Conservation (phyloP, 2,888 invertebrate species). For the Pterostichus madidus region DNA sequence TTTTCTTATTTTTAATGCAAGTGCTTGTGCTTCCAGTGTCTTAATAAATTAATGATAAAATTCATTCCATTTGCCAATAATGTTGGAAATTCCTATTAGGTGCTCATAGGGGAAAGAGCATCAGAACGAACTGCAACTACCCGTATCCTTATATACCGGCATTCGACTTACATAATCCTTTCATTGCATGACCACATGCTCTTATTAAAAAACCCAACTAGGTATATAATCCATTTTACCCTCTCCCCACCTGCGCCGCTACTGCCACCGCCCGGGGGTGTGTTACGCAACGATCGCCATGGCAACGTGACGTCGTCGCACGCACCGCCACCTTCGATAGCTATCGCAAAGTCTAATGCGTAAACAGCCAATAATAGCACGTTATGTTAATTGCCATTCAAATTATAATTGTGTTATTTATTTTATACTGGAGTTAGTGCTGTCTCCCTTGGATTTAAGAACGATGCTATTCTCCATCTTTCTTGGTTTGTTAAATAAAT, state of each 20-base stretch:
- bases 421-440: background rate
- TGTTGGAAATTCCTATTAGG: no score
- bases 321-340: conserved; percentile 35
- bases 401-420: conserved; percentile 43
- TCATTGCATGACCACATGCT: conserved; percentile 27
- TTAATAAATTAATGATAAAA: no score
- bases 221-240: conserved; percentile 5
- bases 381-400: conserved; percentile 33
- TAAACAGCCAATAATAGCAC: conserved; percentile 51
- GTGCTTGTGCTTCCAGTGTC: no score
- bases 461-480: background rate
- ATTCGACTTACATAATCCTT: conserved; percentile 17
- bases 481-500: conserved; percentile 23
- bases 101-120: background rate
- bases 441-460: background rate
- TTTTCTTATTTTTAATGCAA: no score
- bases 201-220: conserved; percentile 29
- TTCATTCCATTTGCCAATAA: no score
- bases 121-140: background rate
- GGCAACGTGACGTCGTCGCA: conserved; percentile 41
- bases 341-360: conserved; percentile 50
- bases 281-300: conserved; percentile 55
- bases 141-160: conserved; percentile 21
- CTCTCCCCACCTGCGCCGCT: background rate
- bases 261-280: conserved; percentile 22